These are phyloP conservation scores for Chaenodraco wilsoni DNA, from an alignment of 2,797 vertebrate species.

Conservation along the genomic window DNA sequence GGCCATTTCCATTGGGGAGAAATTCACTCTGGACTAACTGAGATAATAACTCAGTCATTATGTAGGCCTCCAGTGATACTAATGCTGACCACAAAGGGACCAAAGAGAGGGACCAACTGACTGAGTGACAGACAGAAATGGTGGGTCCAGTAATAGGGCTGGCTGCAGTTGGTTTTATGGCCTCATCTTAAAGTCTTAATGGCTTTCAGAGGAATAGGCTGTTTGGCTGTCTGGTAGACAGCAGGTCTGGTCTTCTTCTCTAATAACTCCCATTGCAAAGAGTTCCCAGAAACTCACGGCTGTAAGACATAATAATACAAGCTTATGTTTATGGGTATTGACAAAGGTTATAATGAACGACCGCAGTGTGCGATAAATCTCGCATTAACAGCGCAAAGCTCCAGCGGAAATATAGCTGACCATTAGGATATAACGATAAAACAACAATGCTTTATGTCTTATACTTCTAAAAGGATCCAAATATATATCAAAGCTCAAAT, in stretches of 20 bases:
- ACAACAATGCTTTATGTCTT: slow-evolving; percentile 6
- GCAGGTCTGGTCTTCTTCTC: slow-evolving; percentile 68
- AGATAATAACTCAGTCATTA: slow-evolving; percentile 69
- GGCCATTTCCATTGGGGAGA: slow-evolving; percentile 59
- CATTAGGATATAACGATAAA: slow-evolving; percentile 6
- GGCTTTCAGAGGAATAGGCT: slow-evolving; percentile 68
- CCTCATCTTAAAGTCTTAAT: slow-evolving; percentile 75
- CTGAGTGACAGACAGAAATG: slow-evolving; percentile 39
- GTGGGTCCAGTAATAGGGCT: slow-evolving; percentile 57
- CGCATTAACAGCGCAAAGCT: slow-evolving; percentile 14
- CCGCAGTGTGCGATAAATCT: slow-evolving; percentile 35
- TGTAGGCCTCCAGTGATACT: slow-evolving; percentile 56
- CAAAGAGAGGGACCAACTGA: slow-evolving; percentile 33
- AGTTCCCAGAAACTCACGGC: slow-evolving; percentile 71
- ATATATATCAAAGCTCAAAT: slow-evolving; percentile 3
- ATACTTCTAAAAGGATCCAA: not conserved
- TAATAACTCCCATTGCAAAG: slow-evolving; percentile 59
- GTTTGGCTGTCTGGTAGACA: slow-evolving; percentile 71
- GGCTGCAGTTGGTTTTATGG: slow-evolving; percentile 69
- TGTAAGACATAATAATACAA: slow-evolving; percentile 49
- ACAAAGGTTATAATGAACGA: slow-evolving; percentile 46
- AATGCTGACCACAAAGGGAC: slow-evolving; percentile 46
- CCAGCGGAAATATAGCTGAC: slow-evolving; percentile 19
- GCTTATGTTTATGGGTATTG: slow-evolving; percentile 60
- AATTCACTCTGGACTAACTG: slow-evolving; percentile 64